Base-by-base conservation (phyloP, 2,888 invertebrate species). In the Leucophora obtusa region DNA sequence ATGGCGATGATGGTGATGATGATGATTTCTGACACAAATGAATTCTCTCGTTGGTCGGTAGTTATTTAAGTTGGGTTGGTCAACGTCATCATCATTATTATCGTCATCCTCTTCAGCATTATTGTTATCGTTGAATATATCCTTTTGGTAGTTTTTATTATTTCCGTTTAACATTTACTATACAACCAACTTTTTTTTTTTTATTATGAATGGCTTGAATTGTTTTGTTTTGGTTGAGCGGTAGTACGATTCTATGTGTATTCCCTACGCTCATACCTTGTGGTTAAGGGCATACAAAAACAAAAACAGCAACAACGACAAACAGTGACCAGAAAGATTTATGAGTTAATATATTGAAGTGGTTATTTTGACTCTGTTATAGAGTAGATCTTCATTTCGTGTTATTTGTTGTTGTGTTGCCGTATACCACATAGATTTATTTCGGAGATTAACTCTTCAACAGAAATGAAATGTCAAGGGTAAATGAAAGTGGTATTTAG, bases 271-370 rank as follows among this genome's bases (percentile, higher is more conserved):
- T 71, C 75, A 38, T 62, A 53, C 38, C 69, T 76, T 51, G 69
- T 51, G 77, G 80, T 77, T 70, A 53, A 62, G 62, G 33, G 21
- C 70, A 51, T 35, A 35, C 14, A n/a, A 43, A n/a, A 28, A 58
- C 0, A 0, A 17, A 17, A 9, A 47, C 6, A 59, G 6, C 43
- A 68, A 60, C 4, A 51, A 58, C 4, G 47, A 47, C 14, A 47
- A 47, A 47, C 59, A 65, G 54, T 69, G 59, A 66, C 66, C 56
- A 60, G 38, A 73, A 66, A 72, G 81, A 81, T 81, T 81, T 81
- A 81, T 81, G 81, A 81, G 77, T 70, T 74, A 59, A 77, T 77
- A 77, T 81, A 81, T 81, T 77, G 81, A 81, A 81, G 81, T 71
- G 77, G 69, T 73, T 74, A 70, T 69, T 69, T 79, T 47, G 63